Base-by-base conservation (phyloP, 2,113 vertebrate species). In the Dicaeum eximium region DNA sequence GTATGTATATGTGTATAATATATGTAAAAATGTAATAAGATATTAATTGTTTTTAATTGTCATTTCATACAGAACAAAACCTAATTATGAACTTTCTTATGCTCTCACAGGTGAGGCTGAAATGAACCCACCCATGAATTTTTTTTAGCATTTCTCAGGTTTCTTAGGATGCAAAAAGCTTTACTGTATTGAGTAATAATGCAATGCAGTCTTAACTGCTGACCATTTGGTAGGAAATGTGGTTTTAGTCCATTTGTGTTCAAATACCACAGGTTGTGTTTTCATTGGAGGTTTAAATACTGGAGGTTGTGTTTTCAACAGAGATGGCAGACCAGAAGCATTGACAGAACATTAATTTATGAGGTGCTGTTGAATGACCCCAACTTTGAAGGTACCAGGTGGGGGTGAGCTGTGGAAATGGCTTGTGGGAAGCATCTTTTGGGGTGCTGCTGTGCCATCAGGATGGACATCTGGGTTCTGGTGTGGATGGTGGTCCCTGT, bases 191-290 rank as follows among this genome's bases (percentile, higher is more conserved):
- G 50, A 65, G 31, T 67, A 37, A 22, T 28, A 69, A 11, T 40
- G 67, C 82, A 87, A 3, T 57, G 50, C 54, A 15, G 11, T 64
- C 57, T 35, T 37, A 30, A 78, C 72, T 65, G 27, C 28, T 27
- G 50, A n/a, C 28, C 57, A 8, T 62, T 35, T 48, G n/a, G 15
- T 27, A 21, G 47, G 21, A 70, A 86, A 62, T 33, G 30, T 7
- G 0, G 0, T 20, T 47, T 53, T 45, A 53, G 18, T 30, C 1
- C 10, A 1, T 5, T 2, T 67, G 3, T 58, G 30, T 42, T 74
- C 38, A 54, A 78, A 38, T 70, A 22, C 37, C 45, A 16, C 9
- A 33, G 13, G 5, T 2, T 44, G 28, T n/a, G 62, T 73, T 89
- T 80, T 38, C 24, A 56, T n/a, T n/a, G n/a, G n/a, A n/a, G n/a